Conservation (phyloP, 2,888 invertebrate species). For the Sminthurinus aureus region DNA sequence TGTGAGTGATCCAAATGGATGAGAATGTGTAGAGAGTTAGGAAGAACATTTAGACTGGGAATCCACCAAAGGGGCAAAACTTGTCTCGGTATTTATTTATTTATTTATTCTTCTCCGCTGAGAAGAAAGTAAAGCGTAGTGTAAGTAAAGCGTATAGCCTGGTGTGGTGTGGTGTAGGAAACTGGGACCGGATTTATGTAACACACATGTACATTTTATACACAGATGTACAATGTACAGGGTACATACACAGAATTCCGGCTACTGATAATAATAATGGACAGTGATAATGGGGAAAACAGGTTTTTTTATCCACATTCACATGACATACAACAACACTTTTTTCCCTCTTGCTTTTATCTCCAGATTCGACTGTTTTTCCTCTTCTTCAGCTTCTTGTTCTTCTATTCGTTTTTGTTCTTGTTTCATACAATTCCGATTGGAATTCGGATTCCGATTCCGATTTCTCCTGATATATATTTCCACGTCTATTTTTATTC, state of each 20-base stretch:
- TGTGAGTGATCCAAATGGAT: constrained; percentile 44
- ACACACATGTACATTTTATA: too few species aligned
- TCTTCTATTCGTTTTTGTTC: constrained; percentile 1
- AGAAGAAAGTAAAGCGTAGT: background rate
- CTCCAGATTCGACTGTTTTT: constrained; percentile 2
- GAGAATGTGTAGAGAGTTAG: constrained; percentile 43
- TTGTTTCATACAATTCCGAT: background rate
- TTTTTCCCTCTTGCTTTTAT: constrained; percentile 9
- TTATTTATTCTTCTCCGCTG: background rate
- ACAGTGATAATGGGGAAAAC: constrained; percentile 21
- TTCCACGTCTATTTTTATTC: background rate
- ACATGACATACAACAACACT: constrained; percentile 27
- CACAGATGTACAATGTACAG: background rate
- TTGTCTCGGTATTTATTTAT: background rate
- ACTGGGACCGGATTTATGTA: too few species aligned
- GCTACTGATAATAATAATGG: constrained; percentile 1
- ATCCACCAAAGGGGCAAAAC: background rate
- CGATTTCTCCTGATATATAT: background rate
- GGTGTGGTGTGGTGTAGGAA: too few species aligned
- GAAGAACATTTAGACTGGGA: constrained; percentile 33
- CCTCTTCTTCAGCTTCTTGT: background rate
- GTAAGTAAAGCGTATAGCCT: too few species aligned
- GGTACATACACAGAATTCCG: background rate
- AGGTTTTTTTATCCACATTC: background rate
- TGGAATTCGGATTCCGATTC: too few species aligned